Evolutionary conservation across 1,140 invertebrate species (phyloP).

Genomic region (Caenorhabditis remanei): DNA sequence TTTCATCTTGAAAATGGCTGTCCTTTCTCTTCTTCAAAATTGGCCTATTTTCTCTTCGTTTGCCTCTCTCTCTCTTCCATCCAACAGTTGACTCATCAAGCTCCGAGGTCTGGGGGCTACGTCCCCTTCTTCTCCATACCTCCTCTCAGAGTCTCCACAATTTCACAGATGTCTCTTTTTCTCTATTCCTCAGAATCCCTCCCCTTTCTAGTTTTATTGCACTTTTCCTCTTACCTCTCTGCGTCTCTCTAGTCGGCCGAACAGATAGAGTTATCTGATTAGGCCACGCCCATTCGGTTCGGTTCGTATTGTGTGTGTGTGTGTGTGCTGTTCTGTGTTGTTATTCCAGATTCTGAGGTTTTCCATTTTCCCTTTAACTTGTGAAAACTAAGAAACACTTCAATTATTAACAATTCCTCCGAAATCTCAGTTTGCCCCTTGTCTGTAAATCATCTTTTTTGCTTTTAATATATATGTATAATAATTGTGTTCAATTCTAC

Average conservation of each 20-base stretch:
- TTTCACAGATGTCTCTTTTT: neutral
- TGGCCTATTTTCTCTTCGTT: neutral
- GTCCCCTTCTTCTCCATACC: neutral
- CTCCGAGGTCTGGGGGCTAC: neutral
- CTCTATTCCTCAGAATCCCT: neutral
- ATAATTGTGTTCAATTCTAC: no score
- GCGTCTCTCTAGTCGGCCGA: neutral
- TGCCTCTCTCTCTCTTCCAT: neutral
- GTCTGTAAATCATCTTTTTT: no score
- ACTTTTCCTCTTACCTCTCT: neutral
- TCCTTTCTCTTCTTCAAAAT: no score
- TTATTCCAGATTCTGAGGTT: neutral
- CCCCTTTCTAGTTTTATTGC: neutral
- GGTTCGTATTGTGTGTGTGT: neutral
- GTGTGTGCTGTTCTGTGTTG: neutral
- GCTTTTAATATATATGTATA: no score
- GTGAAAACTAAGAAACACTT: no score
- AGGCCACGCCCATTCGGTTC: neutral
- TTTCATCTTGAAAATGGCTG: no score
- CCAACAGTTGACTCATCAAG: constrained; percentile 50
- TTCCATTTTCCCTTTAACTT: no score
- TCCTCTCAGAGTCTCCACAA: neutral
- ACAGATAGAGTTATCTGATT: neutral
- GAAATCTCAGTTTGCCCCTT: no score
- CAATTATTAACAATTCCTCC: no score